A percentile compares a stretch with the other conserved stretches of the same genome.
phyloP scores from a whole-genome alignment of 2,113 vertebrate species.

The Notarius quadriscutis region DNA sequence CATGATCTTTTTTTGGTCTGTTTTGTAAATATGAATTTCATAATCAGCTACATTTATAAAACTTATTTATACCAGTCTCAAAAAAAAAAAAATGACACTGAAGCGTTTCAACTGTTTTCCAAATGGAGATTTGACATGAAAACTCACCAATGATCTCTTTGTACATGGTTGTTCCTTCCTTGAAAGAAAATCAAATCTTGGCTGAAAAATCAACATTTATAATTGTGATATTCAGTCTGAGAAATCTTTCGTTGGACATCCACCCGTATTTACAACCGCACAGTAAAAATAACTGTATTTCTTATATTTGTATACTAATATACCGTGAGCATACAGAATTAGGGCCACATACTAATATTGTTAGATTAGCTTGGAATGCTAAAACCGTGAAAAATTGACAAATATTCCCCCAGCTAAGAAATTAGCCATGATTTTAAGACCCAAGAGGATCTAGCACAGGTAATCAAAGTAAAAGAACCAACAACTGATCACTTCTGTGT shows the following conservation, averaged over 20 bases:
- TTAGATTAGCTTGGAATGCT: not conserved
- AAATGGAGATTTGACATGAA: no score
- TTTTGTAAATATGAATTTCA: not conserved
- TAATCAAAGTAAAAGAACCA: not conserved
- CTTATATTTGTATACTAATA: not conserved
- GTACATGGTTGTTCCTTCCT: not conserved
- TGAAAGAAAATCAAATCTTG: not conserved
- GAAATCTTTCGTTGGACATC: not conserved
- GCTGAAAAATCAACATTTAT: not conserved
- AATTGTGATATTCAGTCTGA: not conserved
- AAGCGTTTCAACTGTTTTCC: not conserved
- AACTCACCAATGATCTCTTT: no score
- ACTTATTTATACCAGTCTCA: no score
- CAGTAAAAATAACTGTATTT: not conserved
- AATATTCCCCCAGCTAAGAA: not conserved
- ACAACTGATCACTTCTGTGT: not conserved
- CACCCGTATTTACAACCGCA: not conserved
- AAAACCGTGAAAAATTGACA: not conserved
- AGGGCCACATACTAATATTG: not conserved
- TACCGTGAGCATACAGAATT: not conserved
- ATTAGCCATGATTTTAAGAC: not conserved
- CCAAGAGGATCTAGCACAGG: not conserved
- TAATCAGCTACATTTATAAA: not conserved
- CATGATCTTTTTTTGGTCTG: not conserved
- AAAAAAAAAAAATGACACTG: not conserved